These are phyloP conservation scores for Temnothorax rugatulus DNA, from an alignment of 2,888 invertebrate genomes.

Conservation along the genomic window DNA sequence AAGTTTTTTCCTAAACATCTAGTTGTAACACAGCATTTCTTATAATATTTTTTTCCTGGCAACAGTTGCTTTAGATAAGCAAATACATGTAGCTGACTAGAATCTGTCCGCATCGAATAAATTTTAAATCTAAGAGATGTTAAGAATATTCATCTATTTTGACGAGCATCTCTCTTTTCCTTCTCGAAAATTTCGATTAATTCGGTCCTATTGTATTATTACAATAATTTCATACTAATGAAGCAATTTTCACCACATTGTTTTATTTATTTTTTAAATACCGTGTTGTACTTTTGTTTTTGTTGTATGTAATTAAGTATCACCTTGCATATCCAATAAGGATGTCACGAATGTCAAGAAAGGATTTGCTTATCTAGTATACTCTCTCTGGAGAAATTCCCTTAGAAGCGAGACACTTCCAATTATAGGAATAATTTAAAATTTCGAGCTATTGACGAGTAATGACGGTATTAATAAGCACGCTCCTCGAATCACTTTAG, in stretches of 20 bases:
- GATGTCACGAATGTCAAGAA: not conserved
- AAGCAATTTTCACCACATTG: not conserved
- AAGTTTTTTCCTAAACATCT: not conserved
- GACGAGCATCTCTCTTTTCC: not conserved
- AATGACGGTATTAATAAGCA: not conserved
- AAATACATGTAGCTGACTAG: not conserved
- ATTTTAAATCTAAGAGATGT: not conserved
- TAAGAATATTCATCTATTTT: not conserved
- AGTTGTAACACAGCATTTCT: not conserved
- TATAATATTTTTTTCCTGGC: not conserved
- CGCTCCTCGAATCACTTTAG: not conserved
- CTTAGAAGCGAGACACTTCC: not conserved
- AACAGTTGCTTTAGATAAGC: not conserved
- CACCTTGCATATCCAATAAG: not conserved
- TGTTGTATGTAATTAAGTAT: conserved; percentile 17
- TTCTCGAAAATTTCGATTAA: not conserved
- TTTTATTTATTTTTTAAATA: not conserved
- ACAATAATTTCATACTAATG: not conserved
- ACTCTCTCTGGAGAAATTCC: conserved; percentile 4
- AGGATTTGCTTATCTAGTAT: not conserved
- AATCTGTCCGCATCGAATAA: not conserved
- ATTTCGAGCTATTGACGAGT: not conserved
- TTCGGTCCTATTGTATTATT: not conserved
- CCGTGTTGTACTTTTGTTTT: not conserved
- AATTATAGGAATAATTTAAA: not conserved